These are phyloP conservation scores for Halesus radiatus DNA, from an alignment of 1,140 invertebrate genomes.

Conservation along the genomic window DNA sequence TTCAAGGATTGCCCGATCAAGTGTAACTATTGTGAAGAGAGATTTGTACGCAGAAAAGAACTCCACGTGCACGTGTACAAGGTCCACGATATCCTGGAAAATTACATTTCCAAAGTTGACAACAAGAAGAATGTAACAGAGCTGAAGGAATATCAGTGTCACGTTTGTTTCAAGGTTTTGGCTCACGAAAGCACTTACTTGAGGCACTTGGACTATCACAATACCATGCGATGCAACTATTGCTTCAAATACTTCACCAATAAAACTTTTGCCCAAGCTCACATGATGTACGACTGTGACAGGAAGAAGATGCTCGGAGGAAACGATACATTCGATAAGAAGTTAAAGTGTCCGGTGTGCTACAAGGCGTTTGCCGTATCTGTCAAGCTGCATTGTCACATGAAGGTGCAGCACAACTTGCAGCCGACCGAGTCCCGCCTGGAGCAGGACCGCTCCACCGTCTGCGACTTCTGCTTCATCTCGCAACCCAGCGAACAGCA, in stretches of 20 bases:
- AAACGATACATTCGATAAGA: constrained; percentile 64
- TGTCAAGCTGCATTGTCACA: constrained; percentile 69
- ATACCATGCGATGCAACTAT: constrained; percentile 68
- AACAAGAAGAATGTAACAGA: constrained; percentile 63
- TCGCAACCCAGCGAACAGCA: constrained; percentile 66
- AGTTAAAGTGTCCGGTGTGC: constrained; percentile 66
- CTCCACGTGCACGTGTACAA: constrained; percentile 65
- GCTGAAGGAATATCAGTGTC: constrained; percentile 66
- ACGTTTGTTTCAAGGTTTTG: constrained; percentile 66
- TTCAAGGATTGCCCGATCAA: constrained; percentile 64
- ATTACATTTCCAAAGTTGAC: constrained; percentile 61
- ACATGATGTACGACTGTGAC: constrained; percentile 65
- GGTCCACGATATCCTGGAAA: constrained; percentile 63
- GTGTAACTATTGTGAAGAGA: constrained; percentile 64
- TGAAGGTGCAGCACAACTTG: constrained; percentile 64
- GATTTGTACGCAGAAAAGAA: constrained; percentile 63
- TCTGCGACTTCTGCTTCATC: constrained; percentile 68
- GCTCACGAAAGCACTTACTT: constrained; percentile 66
- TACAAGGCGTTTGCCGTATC: constrained; percentile 68
- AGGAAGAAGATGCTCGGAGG: constrained; percentile 66
- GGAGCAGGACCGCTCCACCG: constrained; percentile 56
- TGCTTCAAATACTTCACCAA: constrained; percentile 68
- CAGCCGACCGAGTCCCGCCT: constrained; percentile 59
- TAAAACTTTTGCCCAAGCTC: constrained; percentile 65
- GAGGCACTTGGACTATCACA: constrained; percentile 68